phyloP scores from a whole-genome alignment of 2,113 vertebrate species.

The Osmerus eperlanus region DNA sequence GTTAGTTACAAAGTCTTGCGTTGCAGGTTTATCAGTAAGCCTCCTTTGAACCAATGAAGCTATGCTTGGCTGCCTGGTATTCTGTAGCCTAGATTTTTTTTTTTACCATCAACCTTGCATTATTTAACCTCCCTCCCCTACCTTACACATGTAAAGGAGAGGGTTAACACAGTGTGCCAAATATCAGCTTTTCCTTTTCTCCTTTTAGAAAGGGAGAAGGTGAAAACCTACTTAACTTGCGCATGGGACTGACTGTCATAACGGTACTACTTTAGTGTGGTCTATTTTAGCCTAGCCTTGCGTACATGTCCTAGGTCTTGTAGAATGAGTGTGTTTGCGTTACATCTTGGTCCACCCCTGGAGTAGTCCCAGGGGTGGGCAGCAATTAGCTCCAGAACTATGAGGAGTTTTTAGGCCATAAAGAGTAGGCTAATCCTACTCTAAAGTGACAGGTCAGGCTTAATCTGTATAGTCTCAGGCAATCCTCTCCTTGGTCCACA shows the following conservation, averaged over 20 bases:
- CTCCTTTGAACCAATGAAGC: constrained; percentile 29
- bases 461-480: constrained; percentile 27
- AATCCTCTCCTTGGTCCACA: constrained; percentile 1
- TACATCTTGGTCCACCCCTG: no score
- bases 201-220: constrained; percentile 3
- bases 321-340: no score
- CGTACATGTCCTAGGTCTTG: no score
- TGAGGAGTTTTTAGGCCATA: no score
- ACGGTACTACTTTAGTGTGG: no score
- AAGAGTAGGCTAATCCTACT: not conserved
- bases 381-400: no score
- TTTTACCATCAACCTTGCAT: not conserved
- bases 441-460: not conserved
- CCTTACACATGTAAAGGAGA: constrained; percentile 25
- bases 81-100: not conserved
- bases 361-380: no score
- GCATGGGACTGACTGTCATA: no score
- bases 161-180: constrained; percentile 57
- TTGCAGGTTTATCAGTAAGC: constrained; percentile 19
- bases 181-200: constrained; percentile 24
- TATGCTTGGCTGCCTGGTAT: not conserved
- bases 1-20: constrained; percentile 16
- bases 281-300: no score
- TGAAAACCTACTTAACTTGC: constrained; percentile 4
- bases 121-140: constrained; percentile 29